Evolutionary conservation across 2,113 vertebrate genomes (phyloP).

Genomic region (Callipepla californica): DNA sequence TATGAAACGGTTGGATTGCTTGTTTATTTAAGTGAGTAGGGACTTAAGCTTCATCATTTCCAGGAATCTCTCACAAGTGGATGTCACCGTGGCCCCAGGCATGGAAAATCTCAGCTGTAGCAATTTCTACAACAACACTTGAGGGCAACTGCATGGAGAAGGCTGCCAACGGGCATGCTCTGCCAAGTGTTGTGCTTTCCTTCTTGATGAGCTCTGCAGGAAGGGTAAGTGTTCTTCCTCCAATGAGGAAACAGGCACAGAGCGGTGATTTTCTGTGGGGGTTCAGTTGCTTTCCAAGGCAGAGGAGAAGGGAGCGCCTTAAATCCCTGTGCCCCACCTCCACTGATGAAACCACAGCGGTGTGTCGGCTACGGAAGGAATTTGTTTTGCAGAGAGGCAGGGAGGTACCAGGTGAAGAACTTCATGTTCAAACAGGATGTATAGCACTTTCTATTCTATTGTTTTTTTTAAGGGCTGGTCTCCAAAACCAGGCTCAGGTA

Average conservation of each 20-base stretch:
- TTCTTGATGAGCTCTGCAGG: neutral
- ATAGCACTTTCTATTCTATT: neutral
- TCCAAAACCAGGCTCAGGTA: neutral
- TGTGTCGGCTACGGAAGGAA: neutral
- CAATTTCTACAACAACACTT: neutral
- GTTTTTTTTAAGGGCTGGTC: neutral
- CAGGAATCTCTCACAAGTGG: neutral
- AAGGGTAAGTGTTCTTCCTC: neutral
- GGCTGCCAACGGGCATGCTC: neutral
- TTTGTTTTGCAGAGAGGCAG: neutral
- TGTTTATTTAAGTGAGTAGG: neutral
- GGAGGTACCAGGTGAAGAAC: neutral
- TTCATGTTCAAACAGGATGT: neutral
- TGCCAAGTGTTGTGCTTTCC: neutral
- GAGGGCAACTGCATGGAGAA: neutral
- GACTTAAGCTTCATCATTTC: neutral
- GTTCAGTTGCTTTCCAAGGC: neutral
- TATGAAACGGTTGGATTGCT: neutral
- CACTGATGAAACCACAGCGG: rapidly evolving
- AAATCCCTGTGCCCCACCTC: neutral
- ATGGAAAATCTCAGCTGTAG: neutral
- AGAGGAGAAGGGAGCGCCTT: neutral
- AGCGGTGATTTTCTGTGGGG: neutral
- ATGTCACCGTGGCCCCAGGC: neutral
- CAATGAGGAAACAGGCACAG: rapidly evolving